Evolutionary conservation across 2,888 invertebrate genomes (phyloP), one percentile per base, ranked within the genome.

Genomic region (Liposcelis brunnea): DNA sequence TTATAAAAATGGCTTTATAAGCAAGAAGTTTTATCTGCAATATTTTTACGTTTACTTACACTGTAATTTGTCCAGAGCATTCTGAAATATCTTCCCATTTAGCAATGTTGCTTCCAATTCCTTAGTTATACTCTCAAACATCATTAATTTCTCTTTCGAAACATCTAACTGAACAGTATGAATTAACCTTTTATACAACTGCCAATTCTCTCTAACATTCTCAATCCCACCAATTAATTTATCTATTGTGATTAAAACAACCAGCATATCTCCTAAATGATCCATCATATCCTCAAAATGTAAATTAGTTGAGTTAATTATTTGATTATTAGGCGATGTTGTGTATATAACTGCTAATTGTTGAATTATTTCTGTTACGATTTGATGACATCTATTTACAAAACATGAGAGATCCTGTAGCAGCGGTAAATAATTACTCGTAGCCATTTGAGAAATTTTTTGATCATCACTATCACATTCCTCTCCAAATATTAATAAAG

Each of bases 141-240:
- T 7, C 10, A 7, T 7, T 16, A 14, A 10, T 35, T 16, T 35
- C 10, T 15, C 14, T 14, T 35, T 35, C 7, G 15, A 10, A 14
- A 19, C 19, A 7, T n/a, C 19, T 40, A 40, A 12, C 19, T 40
- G 40, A 16, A 18, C 15, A 6, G 40, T 19, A 19, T 16, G 40
- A 19, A 40, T 14, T 18, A 40, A 21, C 11, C 40, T 40, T 19
- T 40, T 40, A 21, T 40, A 40, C 7, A 40, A 21, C 19, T 3
- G 10, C 40, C 40, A 40, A 18, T 16, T 19, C 19, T 40, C 40
- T 6, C 16, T 46, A 11, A 48, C 74, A 8, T 65, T 66, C 54
- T 81, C 78, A 37, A 86, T 66, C 53, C 75, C 76, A 51, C 74
- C 72, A 47, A 89, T 63, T 40, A 85, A 72, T 52, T 75, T 78